phyloP scores from a whole-genome alignment of 2,888 invertebrate species.

The Dugesia japonica region DNA sequence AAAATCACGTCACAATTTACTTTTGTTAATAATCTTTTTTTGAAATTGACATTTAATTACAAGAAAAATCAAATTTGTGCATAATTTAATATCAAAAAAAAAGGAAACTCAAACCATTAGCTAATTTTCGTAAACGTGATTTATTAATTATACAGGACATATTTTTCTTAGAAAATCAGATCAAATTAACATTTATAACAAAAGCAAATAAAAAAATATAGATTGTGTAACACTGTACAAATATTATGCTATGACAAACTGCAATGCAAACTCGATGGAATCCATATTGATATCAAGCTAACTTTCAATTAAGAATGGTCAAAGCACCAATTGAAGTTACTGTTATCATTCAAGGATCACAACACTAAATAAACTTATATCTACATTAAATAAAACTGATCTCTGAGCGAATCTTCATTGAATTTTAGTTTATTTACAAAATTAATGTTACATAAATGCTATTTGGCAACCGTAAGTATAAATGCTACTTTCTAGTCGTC shows the following conservation, averaged over 20 bases:
- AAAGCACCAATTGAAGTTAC: conserved; percentile 10
- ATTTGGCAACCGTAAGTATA: conserved; percentile 3
- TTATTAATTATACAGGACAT: too few species aligned
- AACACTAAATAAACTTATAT: background rate
- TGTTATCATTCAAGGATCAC: background rate
- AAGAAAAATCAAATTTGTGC: background rate
- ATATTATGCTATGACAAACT: conserved; percentile 20
- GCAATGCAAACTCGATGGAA: conserved; percentile 15
- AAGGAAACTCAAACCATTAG: background rate
- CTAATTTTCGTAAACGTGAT: too few species aligned
- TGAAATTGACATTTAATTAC: too few species aligned
- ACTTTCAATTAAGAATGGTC: background rate
- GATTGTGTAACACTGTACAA: conserved; percentile 20
- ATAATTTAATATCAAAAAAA: conserved; percentile 3
- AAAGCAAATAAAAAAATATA: conserved; percentile 20
- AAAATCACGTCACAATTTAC: background rate
- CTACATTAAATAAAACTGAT: conserved; percentile 11
- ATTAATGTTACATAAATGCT: background rate
- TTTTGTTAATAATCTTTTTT: background rate
- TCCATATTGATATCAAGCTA: background rate
- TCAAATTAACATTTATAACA: conserved; percentile 20
- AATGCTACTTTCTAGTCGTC: background rate
- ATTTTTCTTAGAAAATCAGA: background rate
- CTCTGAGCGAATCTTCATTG: conserved; percentile 20
- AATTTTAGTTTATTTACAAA: background rate